Evolutionary conservation across 2,113 vertebrate species (phyloP).

Genomic region (Mola mola): DNA sequence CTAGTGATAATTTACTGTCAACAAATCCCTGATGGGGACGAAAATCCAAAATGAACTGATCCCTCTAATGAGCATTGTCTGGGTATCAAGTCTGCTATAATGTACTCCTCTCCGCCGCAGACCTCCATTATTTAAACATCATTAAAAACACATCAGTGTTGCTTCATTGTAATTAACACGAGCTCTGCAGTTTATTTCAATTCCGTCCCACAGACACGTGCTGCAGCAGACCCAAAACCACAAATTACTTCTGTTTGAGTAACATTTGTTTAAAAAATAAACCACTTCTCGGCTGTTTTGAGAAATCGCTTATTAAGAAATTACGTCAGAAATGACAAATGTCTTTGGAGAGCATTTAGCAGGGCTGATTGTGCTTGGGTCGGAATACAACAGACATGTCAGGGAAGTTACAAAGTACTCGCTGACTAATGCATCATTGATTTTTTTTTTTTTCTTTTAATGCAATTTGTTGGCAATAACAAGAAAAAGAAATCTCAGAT

Average conservation of each 20-base stretch:
- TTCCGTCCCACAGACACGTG: not conserved
- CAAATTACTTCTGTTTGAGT: not conserved
- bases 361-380: too few species aligned
- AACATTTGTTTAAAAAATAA: not conserved
- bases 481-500: too few species aligned
- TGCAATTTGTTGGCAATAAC: too few species aligned
- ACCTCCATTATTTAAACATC: not conserved
- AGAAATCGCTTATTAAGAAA: too few species aligned
- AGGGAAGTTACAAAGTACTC: too few species aligned
- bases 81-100: not conserved
- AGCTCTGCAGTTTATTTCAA: not conserved
- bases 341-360: too few species aligned
- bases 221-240: not conserved
- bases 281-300: too few species aligned
- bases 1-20: not conserved
- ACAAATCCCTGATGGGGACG: slow-evolving; percentile 1
- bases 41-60: not conserved
- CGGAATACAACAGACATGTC: too few species aligned
- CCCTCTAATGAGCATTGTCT: not conserved
- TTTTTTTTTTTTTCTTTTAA: too few species aligned
- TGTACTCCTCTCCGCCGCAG: too few species aligned
- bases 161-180: not conserved
- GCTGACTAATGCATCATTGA: too few species aligned
- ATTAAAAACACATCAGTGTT: not conserved
- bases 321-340: too few species aligned